A percentile compares a stretch with the other conserved stretches of the same genome.
These are phyloP conservation scores for Pharmacophagus antenor DNA, from an alignment of 2,888 invertebrate genomes.

Conservation along the genomic window DNA sequence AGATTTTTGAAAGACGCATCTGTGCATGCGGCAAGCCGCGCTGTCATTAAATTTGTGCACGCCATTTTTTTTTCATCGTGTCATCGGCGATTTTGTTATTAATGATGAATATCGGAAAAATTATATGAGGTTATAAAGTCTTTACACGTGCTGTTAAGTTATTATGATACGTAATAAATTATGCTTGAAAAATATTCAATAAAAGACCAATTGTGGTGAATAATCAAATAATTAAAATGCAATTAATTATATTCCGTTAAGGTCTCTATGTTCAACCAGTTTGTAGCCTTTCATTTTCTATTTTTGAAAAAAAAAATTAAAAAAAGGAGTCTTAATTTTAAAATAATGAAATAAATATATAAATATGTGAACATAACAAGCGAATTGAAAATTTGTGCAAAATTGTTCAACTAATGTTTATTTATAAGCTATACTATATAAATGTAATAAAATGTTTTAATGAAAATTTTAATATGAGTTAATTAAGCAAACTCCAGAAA, in stretches of 20 bases:
- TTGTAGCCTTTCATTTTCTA: no score
- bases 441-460: background rate
- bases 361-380: no score
- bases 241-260: background rate
- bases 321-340: no score
- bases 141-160: constrained; percentile 24
- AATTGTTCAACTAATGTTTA: background rate
- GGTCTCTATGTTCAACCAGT: background rate
- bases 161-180: constrained; percentile 34
- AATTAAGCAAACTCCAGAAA: no score
- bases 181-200: background rate
- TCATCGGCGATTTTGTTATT: constrained; percentile 39
- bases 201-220: background rate
- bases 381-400: no score
- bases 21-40: constrained; percentile 40
- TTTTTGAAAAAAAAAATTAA: no score
- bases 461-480: no score
- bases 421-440: background rate
- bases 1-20: constrained; percentile 48
- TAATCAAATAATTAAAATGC: background rate
- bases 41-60: constrained; percentile 54
- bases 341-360: no score
- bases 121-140: constrained; percentile 29
- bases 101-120: constrained; percentile 21
- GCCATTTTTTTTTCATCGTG: constrained; percentile 42